Conservation (phyloP, 2,888 invertebrate genomes). For the Tridacna crocea region DNA sequence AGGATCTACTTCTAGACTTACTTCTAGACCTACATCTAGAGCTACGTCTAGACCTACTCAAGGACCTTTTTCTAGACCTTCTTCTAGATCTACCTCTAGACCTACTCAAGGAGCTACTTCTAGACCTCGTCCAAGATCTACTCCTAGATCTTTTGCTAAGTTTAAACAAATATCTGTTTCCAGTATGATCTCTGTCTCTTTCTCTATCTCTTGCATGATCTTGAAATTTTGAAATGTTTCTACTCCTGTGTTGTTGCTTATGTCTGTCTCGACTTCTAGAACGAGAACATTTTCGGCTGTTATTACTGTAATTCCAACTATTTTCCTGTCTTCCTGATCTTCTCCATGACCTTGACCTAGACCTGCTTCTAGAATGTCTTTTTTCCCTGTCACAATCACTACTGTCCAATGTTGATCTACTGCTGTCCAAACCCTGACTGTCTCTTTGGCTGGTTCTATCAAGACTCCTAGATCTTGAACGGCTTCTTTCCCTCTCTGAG, state of each 20-base stretch:
- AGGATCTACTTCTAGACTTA: constrained; percentile 21
- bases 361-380: not conserved
- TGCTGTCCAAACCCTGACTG: not conserved
- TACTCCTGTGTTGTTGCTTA: not conserved
- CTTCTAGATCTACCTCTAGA: constrained; percentile 6
- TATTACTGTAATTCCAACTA: not conserved
- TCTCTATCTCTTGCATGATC: not conserved
- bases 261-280: constrained; percentile 13
- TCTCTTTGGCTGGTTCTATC: not conserved
- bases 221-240: constrained; percentile 12
- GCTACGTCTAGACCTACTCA: not conserved
- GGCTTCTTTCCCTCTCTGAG: not conserved
- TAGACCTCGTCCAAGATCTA: constrained; percentile 8
- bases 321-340: not conserved
- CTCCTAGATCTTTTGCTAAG: not conserved
- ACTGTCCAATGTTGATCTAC: not conserved
- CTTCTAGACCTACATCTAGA: not conserved
- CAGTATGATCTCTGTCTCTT: not conserved
- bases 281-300: not conserved
- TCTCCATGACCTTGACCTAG: constrained; percentile 5
- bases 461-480: not conserved
- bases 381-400: not conserved
- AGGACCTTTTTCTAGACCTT: constrained; percentile 17
- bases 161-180: not conserved
- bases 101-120: constrained; percentile 14